Evolutionary conservation across 2,113 vertebrate species (phyloP).

Genomic region (Pygoscelis antarcticus): DNA sequence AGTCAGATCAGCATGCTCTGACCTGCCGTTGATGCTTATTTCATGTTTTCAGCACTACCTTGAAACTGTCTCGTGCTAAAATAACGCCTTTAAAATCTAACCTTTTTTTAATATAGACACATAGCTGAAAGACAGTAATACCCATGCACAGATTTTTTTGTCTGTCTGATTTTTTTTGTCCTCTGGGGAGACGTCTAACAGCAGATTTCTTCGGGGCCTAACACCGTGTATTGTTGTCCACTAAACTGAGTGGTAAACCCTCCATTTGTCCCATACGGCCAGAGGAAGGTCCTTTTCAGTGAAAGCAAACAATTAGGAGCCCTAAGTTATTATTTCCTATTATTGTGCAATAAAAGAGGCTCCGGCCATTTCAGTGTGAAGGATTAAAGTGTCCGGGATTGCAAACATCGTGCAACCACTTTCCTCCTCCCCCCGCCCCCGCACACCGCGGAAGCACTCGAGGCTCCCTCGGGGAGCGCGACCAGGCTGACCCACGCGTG

Average conservation of each 20-base stretch:
- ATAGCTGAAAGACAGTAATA: neutral
- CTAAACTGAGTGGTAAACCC: neutral
- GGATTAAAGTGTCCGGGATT: neutral
- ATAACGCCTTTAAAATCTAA: neutral
- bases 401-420: neutral
- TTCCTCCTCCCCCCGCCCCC: neutral
- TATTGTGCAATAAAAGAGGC: conserved; percentile 26
- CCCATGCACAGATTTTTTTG: neutral
- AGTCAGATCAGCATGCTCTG: neutral
- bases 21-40: neutral
- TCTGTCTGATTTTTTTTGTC: neutral
- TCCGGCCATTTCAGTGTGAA: neutral
- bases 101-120: rapidly evolving
- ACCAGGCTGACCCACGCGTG: neutral
- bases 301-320: conserved; percentile 7
- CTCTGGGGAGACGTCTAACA: neutral
- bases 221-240: neutral
- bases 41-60: neutral
- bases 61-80: neutral
- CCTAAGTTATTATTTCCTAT: conserved; percentile 48
- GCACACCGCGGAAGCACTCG: neutral
- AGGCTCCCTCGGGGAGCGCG: neutral
- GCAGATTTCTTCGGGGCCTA: neutral
- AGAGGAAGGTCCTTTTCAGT: neutral
- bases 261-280: neutral